Evolutionary conservation across 1,140 invertebrate genomes (phyloP).

Genomic region (Drosophila pachea): DNA sequence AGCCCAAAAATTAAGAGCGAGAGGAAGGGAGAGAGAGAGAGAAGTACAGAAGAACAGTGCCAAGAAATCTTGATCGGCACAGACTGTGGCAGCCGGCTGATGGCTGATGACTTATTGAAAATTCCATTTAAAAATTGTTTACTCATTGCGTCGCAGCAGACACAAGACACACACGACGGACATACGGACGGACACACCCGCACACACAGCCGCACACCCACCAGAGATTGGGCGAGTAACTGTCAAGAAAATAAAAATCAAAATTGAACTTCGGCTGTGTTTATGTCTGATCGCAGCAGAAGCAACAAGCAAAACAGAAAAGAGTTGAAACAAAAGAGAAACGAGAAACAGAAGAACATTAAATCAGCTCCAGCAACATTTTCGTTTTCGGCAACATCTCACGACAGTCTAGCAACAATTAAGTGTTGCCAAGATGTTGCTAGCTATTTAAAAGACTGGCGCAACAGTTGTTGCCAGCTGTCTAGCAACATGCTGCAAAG

Average conservation of each 20-base stretch:
- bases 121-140: conserved; percentile 78
- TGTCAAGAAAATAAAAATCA: conserved; percentile 64
- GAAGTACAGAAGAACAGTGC: no score
- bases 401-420: neutral
- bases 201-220: conserved; percentile 8
- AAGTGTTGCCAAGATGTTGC: no score
- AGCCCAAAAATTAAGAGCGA: conserved; percentile 13
- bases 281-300: conserved; percentile 64
- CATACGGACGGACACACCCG: conserved; percentile 1
- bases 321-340: conserved; percentile 11
- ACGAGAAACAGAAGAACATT: conserved; percentile 15
- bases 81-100: conserved; percentile 25
- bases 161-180: conserved; percentile 27
- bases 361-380: conserved; percentile 10
- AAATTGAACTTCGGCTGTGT: conserved; percentile 61
- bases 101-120: conserved; percentile 77
- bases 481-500: conserved; percentile 17
- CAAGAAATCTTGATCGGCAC: conserved; percentile 22
- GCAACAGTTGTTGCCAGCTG: conserved; percentile 3
- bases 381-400: conserved; percentile 29
- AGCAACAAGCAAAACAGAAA: conserved; percentile 47
- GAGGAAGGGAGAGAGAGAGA: conserved; percentile 22
- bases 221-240: conserved; percentile 36
- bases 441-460: neutral
- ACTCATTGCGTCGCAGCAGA: conserved; percentile 69